phyloP scores from a whole-genome alignment of 2,113 vertebrate genomes.

The Stigmatopora argus region DNA sequence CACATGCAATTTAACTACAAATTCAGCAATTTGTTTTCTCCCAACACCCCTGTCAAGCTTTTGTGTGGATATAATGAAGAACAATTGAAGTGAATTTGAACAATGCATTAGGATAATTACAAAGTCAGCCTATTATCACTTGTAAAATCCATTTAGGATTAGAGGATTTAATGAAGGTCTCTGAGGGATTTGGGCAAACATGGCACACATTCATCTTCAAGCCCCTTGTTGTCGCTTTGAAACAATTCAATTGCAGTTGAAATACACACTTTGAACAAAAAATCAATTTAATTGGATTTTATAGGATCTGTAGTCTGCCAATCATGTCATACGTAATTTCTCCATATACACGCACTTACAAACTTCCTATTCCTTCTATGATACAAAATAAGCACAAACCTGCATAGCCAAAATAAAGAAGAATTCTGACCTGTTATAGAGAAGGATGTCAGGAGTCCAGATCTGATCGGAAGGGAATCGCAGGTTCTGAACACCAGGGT shows the following conservation, averaged over 20 bases:
- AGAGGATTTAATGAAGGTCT: conserved; percentile 1
- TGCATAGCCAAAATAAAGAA: not conserved
- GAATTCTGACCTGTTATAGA: conserved; percentile 82
- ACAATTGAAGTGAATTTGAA: conserved; percentile 5
- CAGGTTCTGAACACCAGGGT: conserved; percentile 81
- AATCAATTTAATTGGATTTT: not conserved
- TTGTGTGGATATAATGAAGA: not conserved
- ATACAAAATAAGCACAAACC: not conserved
- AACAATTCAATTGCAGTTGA: not conserved
- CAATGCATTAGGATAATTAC: conserved; percentile 12
- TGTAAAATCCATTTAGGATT: conserved; percentile 4
- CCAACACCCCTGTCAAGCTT: not conserved
- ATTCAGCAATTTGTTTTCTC: not conserved
- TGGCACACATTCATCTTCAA: conserved; percentile 3
- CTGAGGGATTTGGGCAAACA: conserved; percentile 10
- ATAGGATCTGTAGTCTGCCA: too few relatives aligned
- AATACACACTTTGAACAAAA: not conserved
- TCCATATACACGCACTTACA: not conserved
- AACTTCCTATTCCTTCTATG: not conserved
- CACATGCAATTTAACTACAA: too few relatives aligned
- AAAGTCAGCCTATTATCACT: conserved; percentile 3
- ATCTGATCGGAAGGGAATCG: conserved; percentile 80
- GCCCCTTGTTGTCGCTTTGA: not conserved
- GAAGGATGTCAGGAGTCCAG: conserved; percentile 85
- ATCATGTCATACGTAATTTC: not conserved